Evolutionary conservation across 2,797 vertebrate genomes (phyloP).

Genomic region (Paedocypris micromegethes): DNA sequence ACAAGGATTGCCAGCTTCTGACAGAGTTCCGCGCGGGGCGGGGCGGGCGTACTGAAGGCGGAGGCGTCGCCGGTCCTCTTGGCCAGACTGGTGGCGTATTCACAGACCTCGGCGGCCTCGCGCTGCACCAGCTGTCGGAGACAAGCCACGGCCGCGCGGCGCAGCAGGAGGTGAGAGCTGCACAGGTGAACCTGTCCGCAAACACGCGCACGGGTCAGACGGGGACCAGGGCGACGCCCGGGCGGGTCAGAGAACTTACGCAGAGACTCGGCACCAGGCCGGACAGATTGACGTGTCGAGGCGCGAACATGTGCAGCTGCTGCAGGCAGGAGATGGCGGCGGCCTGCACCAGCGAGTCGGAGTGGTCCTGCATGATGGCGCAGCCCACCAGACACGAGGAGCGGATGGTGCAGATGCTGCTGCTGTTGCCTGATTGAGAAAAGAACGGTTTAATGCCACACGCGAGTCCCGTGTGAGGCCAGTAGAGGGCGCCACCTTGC

Average conservation of each 20-base stretch:
- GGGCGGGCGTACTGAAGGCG: constrained; percentile 70
- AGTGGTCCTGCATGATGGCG: constrained; percentile 98
- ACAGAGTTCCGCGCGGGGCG: no score
- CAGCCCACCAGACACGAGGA: constrained; percentile 97
- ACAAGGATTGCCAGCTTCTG: no score
- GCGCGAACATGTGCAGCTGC: constrained; percentile 98
- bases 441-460: background rate
- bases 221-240: no score
- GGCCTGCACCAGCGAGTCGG: constrained; percentile 94
- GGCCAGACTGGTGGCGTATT: constrained; percentile 93
- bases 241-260: constrained; percentile 67
- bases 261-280: constrained; percentile 96
- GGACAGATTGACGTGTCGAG: constrained; percentile 93
- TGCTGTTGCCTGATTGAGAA: constrained; percentile 78
- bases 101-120: constrained; percentile 94
- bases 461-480: background rate
- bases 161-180: constrained; percentile 91
- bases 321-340: constrained; percentile 97
- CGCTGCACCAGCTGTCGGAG: constrained; percentile 92
- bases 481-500: constrained; percentile 70
- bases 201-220: constrained; percentile 7
- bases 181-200: constrained; percentile 85
- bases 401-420: constrained; percentile 93
- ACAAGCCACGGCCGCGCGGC: constrained; percentile 92
- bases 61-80: constrained; percentile 77